Evolutionary conservation across 1,140 invertebrate species (phyloP), one percentile per base, ranked within the genome.

Genomic region (Orchesella cincta): DNA sequence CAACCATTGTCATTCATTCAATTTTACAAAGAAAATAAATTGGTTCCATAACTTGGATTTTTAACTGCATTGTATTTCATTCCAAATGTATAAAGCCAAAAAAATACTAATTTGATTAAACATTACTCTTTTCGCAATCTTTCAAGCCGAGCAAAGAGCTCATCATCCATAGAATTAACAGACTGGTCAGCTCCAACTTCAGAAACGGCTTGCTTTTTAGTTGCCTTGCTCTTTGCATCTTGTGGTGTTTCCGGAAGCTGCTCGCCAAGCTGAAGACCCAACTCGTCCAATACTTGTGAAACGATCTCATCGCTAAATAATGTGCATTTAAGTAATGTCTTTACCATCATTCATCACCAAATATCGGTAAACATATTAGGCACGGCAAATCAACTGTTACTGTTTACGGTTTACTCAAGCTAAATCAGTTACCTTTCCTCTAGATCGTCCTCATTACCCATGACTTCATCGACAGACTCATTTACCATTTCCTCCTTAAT

Each of bases 401-500:
- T 64, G 57, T 64, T 64, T n/a, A 51, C 46, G n/a, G 46, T n/a
- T n/a, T n/a, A n/a, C n/a, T n/a, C n/a, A n/a, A n/a, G n/a, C 18
- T 46, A 46, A 46, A 46, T 8, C 39, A 18, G 5, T 3, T 31
- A 71, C 67, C 71, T 73, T 31, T 73, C 71, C 35, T 36, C 39
- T 5, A n/a, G 33, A 26, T 73, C 35, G 85, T 98, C 97, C 86
- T 99, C 97, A 85, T 99, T 97, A 80, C 95, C 97, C 92, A 99
- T 97, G 1, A 97, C 97, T 87, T 99, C 97, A 86, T 99, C 98
- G 82, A 99, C 99, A 1, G 95, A 96, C 86, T 99, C 98, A 86
- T 96, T 97, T 92, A 99, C 99, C 89, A 99, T 97, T 87, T 99
- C 98, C 87, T 99, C 97, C 85, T 99, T 99, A 96, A 99, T 99